Conservation (phyloP, 2,113 vertebrate genomes). For the Prolemur simus region DNA sequence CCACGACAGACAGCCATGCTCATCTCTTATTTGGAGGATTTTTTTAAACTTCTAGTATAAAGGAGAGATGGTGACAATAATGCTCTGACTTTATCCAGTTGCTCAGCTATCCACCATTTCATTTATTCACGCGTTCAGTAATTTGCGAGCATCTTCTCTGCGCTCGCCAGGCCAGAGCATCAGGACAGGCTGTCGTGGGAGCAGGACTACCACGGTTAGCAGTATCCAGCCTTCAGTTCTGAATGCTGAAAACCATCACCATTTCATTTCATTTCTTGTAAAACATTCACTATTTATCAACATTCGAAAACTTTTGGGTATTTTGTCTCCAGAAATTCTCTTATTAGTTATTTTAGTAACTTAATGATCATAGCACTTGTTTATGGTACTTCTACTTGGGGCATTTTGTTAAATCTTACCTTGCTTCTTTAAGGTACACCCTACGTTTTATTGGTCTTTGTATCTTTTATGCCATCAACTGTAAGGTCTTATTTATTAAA, state of each 20-base stretch:
- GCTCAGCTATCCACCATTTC: no score
- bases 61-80: not conserved
- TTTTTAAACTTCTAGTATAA: not conserved
- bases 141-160: not conserved
- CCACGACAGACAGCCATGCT: not conserved
- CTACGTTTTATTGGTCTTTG: not conserved
- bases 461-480: not conserved
- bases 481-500: not conserved
- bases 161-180: not conserved
- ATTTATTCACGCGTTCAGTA: not conserved
- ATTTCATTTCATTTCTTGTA: not conserved
- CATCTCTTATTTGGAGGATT: not conserved
- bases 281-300: not conserved
- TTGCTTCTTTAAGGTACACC: not conserved
- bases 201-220: accelerated
- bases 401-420: not conserved
- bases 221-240: not conserved
- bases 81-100: no score
- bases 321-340: not conserved
- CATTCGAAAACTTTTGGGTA: not conserved
- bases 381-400: accelerated
- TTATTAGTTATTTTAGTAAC: not conserved
- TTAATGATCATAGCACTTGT: not conserved
- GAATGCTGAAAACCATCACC: accelerated
- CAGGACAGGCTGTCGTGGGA: accelerated